Evolutionary conservation across 2,113 vertebrate species (phyloP).

Genomic region (Elachura formosa): DNA sequence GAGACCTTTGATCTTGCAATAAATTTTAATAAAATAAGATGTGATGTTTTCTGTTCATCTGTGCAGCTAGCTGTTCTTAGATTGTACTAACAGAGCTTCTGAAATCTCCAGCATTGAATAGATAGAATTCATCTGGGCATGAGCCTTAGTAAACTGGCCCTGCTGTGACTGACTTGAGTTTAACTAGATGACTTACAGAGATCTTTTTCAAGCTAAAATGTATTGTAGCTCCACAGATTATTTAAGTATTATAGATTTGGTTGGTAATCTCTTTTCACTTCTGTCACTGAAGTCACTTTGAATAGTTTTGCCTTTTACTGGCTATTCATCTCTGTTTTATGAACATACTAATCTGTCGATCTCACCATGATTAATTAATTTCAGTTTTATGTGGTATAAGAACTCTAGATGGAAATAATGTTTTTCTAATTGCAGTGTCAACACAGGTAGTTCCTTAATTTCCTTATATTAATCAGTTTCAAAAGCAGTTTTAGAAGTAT

Average conservation of each 20-base stretch:
- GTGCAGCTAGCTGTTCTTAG: background rate
- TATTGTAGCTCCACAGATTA: background rate
- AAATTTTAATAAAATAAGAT: constrained; percentile 66
- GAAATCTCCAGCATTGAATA: background rate
- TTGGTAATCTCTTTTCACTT: background rate
- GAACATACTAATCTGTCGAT: background rate
- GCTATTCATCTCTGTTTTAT: background rate
- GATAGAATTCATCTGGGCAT: background rate
- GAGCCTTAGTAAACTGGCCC: background rate
- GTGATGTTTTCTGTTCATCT: constrained; percentile 27
- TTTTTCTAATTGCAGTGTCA: background rate
- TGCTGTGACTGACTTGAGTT: background rate
- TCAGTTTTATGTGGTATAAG: background rate
- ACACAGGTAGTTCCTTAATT: background rate
- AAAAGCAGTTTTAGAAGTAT: background rate
- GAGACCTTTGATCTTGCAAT: constrained; percentile 67
- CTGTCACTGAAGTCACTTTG: background rate
- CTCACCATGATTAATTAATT: background rate
- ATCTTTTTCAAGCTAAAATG: background rate
- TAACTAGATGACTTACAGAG: background rate
- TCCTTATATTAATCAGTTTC: background rate
- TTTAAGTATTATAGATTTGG: background rate
- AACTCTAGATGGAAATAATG: background rate
- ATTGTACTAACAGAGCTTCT: background rate
- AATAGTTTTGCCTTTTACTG: background rate